Evolutionary conservation across 2,113 vertebrate genomes (phyloP).

Genomic region (Pachyramphus minor): DNA sequence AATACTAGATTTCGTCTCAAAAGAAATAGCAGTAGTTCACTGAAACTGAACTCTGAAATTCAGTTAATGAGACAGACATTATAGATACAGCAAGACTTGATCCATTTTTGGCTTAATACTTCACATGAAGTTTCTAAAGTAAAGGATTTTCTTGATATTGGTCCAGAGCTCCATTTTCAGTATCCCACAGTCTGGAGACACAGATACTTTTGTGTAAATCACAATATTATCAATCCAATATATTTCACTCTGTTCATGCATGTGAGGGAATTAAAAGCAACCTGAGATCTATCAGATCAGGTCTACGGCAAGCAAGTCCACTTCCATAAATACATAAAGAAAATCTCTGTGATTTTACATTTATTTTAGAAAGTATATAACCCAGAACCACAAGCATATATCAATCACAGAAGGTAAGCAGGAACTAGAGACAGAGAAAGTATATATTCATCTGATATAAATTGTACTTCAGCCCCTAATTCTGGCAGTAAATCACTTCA

Average conservation of each 20-base stretch:
- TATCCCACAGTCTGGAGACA: background rate
- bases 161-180: background rate
- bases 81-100: background rate
- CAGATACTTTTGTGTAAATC: background rate
- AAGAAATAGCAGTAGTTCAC: background rate
- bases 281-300: background rate
- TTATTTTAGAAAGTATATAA: background rate
- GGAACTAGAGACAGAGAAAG: background rate
- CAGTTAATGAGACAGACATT: background rate
- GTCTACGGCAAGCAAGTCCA: background rate
- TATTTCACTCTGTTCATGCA: accelerated
- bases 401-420: background rate
- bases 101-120: background rate
- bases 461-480: background rate
- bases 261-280: background rate
- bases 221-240: background rate
- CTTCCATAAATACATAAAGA: background rate
- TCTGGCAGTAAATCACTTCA: background rate
- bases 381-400: background rate
- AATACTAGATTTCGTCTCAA: background rate
- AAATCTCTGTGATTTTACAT: background rate
- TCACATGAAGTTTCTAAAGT: background rate
- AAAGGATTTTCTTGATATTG: background rate
- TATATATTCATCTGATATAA: background rate
- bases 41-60: background rate